A percentile compares a stretch with the other conserved stretches of the same genome.
Conservation (phyloP, 1,140 invertebrate genomes). For the Diuraphis noxia region DNA sequence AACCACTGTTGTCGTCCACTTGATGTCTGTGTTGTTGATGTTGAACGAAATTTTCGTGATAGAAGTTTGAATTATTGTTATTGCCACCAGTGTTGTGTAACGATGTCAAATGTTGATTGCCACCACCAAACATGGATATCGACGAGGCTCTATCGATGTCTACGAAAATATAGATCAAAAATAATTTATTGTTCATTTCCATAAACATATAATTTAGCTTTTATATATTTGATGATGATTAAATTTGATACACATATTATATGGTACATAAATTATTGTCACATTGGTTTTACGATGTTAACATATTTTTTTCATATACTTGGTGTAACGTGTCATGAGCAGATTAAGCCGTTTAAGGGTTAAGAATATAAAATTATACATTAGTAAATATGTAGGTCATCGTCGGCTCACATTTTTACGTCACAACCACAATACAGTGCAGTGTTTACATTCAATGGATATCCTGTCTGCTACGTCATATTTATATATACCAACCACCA, state of each 20-base stretch:
- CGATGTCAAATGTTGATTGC: background rate
- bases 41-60: background rate
- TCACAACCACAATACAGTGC: background rate
- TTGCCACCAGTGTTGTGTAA: background rate
- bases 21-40: slow-evolving; percentile 20
- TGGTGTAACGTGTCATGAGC: too few species aligned
- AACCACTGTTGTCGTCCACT: background rate
- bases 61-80: background rate
- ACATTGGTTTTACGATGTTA: background rate
- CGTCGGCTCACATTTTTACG: background rate
- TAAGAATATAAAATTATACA: background rate
- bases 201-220: background rate
- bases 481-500: background rate
- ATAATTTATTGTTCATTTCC: background rate
- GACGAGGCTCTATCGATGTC: background rate
- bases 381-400: background rate
- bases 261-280: too few species aligned
- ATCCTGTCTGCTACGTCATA: slow-evolving; percentile 41
- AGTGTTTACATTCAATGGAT: slow-evolving; percentile 50
- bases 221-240: background rate
- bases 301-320: background rate
- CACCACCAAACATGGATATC: slow-evolving; percentile 16
- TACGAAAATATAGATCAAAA: background rate
- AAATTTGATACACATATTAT: background rate
- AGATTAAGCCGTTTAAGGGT: background rate